Percentiles rank a stretch among this genome's conserved stretches.
Conservation (phyloP, 1,140 invertebrate genomes). For the Theocolax elegans region DNA sequence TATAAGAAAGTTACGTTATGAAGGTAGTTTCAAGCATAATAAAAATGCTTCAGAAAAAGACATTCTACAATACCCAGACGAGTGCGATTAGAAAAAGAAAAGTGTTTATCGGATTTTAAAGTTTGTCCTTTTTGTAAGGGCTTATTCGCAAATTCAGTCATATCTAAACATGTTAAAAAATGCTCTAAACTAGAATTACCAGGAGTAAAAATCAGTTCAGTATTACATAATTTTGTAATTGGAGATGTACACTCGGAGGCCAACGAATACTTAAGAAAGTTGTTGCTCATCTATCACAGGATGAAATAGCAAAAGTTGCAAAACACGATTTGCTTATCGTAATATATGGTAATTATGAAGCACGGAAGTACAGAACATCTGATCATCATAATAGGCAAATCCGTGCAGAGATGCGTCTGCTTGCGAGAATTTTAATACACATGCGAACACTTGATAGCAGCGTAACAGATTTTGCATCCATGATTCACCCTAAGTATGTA, state of each 20-base stretch:
- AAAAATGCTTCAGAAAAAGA: too few species aligned
- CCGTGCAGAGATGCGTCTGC: neutral
- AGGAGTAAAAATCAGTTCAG: neutral
- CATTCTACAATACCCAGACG: too few species aligned
- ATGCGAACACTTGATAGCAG: neutral
- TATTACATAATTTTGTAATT: neutral
- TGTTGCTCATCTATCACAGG: neutral
- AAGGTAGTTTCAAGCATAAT: too few species aligned
- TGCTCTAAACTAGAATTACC: neutral
- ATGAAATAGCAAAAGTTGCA: neutral
- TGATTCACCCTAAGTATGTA: neutral
- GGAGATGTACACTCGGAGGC: neutral
- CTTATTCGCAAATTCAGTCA: too few species aligned
- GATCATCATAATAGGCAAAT: neutral
- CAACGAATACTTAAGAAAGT: neutral
- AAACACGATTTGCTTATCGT: neutral
- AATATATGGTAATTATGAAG: neutral
- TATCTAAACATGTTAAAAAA: neutral
- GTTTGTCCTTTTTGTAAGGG: too few species aligned
- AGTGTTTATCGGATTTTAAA: too few species aligned
- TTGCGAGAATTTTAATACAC: neutral
- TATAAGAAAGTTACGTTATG: too few species aligned
- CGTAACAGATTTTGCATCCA: neutral
- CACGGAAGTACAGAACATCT: neutral
- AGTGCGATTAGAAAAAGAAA: too few species aligned